A percentile compares a stretch with the other conserved stretches of the same genome.
phyloP scores from a whole-genome alignment of 35 echinoderm and acorn worm species.

The Lytechinus pictus region DNA sequence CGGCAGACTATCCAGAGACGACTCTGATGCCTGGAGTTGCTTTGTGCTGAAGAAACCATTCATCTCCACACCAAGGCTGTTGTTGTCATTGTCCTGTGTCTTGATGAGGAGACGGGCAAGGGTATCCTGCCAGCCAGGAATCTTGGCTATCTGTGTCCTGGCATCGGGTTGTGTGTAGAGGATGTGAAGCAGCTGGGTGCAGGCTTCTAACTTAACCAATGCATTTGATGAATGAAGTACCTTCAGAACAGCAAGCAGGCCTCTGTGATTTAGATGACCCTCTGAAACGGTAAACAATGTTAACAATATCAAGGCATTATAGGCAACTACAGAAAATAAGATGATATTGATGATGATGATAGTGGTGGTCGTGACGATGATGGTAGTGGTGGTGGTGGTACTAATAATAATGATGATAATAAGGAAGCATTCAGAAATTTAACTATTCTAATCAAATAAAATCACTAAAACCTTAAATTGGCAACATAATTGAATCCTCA shows the following conservation, averaged over 20 bases:
- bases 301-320: no score
- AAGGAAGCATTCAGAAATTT: no score
- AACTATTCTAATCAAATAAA: no score
- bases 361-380: no score
- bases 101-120: conserved; percentile 69
- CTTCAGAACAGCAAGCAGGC: conserved; percentile 81
- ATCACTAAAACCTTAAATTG: no score
- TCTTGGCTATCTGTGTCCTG: conserved; percentile 67
- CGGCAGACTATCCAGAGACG: conserved; percentile 24
- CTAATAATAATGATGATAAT: no score
- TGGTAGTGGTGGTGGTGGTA: no score
- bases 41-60: conserved; percentile 56
- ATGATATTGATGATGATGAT: no score
- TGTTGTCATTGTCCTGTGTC: conserved; percentile 29
- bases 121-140: conserved; percentile 92
- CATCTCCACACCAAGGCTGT: conserved; percentile 32
- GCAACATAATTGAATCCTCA: no score
- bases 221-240: conserved; percentile 68
- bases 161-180: conserved; percentile 73
- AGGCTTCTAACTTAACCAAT: conserved; percentile 83
- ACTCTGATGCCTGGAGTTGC: conserved; percentile 44
- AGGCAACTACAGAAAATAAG: no score
- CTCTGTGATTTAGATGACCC: conserved; percentile 73
- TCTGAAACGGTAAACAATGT: conserved; percentile 64
- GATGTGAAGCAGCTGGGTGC: conserved; percentile 81